Percentiles rank a stretch among this genome's conserved stretches.
Evolutionary conservation across 1,140 invertebrate species (phyloP).

Genomic region (Drosophila tristis): DNA sequence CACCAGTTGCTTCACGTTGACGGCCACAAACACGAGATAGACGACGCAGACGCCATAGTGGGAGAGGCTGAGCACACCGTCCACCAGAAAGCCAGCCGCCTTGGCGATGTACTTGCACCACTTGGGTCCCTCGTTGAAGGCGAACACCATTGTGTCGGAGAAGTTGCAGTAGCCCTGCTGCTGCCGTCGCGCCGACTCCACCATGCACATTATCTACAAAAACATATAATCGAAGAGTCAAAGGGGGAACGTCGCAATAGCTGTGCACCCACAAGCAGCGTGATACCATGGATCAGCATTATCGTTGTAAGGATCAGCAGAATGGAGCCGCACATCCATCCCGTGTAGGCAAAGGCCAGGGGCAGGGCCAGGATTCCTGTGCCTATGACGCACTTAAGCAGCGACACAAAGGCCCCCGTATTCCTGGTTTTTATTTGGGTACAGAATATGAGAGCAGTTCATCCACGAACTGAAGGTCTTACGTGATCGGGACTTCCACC

Average conservation of each 20-base stretch:
- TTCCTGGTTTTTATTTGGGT: neutral
- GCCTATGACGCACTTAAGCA: constrained; percentile 46
- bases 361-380: constrained; percentile 49
- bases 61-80: constrained; percentile 18
- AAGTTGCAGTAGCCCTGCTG: constrained; percentile 34
- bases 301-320: neutral
- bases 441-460: too few relatives aligned
- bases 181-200: constrained; percentile 35
- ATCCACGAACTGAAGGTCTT: too few relatives aligned
- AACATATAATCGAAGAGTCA: too few relatives aligned
- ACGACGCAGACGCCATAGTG: constrained; percentile 48
- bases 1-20: constrained; percentile 22
- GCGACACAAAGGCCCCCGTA: constrained; percentile 14
- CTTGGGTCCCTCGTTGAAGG: constrained; percentile 34
- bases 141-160: constrained; percentile 31
- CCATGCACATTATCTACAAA: constrained; percentile 42
- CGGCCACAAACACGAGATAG: constrained; percentile 46
- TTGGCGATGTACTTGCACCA: constrained; percentile 21
- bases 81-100: constrained; percentile 17
- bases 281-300: constrained; percentile 45
- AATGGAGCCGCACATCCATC: constrained; percentile 15
- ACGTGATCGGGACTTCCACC: too few relatives aligned
- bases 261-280: constrained; percentile 30
- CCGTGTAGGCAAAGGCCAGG: constrained; percentile 30
- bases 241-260: too few relatives aligned